These are phyloP conservation scores for Druon quercuslanigerum DNA, from an alignment of 1,140 invertebrate genomes.

Conservation along the genomic window DNA sequence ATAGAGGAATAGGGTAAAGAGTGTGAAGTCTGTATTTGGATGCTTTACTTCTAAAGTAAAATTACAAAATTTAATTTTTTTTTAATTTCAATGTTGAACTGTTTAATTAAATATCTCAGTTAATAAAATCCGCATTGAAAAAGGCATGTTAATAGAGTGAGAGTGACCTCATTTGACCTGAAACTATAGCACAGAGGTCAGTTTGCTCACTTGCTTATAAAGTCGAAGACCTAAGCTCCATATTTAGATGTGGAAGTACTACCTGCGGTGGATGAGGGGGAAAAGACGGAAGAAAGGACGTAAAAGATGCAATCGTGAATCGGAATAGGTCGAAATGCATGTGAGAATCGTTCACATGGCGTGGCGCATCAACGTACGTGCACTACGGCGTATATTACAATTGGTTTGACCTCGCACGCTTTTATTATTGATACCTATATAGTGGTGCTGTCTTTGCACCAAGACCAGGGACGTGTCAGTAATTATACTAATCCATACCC, in stretches of 20 bases:
- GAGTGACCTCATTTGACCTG: not conserved
- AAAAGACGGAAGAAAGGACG: slow-evolving; percentile 3
- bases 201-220: not conserved
- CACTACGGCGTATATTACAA: slow-evolving; percentile 55
- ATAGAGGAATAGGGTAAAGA: too few species aligned
- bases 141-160: not conserved
- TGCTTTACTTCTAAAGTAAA: too few species aligned
- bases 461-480: not conserved
- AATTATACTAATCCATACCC: too few species aligned
- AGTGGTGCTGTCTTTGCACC: not conserved
- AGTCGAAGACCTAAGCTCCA: slow-evolving; percentile 19
- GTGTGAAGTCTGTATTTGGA: too few species aligned
- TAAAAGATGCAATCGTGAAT: slow-evolving; percentile 30
- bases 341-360: slow-evolving; percentile 54
- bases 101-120: too few species aligned
- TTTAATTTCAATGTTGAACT: too few species aligned
- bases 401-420: slow-evolving; percentile 65
- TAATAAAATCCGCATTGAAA: too few species aligned
- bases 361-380: slow-evolving; percentile 22
- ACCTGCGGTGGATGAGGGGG: not conserved
- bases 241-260: slow-evolving; percentile 3
- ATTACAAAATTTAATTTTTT: too few species aligned
- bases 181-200: not conserved
- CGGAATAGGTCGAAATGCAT: slow-evolving; percentile 21
- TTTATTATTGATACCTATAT: slow-evolving; percentile 61